Evolutionary conservation across 1,140 invertebrate genomes (phyloP), one percentile per base, ranked within the genome.

Genomic region (Antheraea mylitta): DNA sequence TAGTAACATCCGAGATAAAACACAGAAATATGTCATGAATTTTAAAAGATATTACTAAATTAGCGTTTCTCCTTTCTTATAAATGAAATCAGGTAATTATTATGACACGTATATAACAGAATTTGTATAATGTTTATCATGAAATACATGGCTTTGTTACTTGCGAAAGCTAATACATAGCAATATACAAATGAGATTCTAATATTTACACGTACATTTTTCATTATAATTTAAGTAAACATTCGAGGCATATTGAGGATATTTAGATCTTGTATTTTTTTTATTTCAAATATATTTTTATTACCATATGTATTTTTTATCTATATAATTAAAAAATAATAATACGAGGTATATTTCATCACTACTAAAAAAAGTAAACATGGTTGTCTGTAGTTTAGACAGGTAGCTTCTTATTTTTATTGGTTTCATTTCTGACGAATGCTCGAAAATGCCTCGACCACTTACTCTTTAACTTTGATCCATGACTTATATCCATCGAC

Each of bases 1-100:
- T 53, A 53, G 45, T 53, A 53, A 53, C 45, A 53, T 53, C 10
- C 13, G 45, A 53, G 45, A 53, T 53, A 53, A 53, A 53, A n/a
- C 11, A 53, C 10, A 13, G 11, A 53, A n/a, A 53, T 53, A 53
- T 53, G 45, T 53, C 16, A 53, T 53, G 45, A 13, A 53, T 13
- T 53, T 53, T 53, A 53, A n/a, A 2, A 53, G 16, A 53, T 53
- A 13, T 53, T 53, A 53, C 45, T 16, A 53, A 53, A 16, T 53
- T 53, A 53, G 5, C 13, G 5, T 16, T 53, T 53, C 45, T 53
- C 11, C 45, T 53, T 53, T 16, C 45, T 13, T 53, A 53, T 16
- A 16, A 53, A 10, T 10, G 11, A 53, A 53, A 53, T 53, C 45
- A 53, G 45, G 11, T 53, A 53, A 53, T 53, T 53, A 53, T 53